phyloP scores from a whole-genome alignment of 92 coral and sea anemone species.

The Phenganax marumi region DNA sequence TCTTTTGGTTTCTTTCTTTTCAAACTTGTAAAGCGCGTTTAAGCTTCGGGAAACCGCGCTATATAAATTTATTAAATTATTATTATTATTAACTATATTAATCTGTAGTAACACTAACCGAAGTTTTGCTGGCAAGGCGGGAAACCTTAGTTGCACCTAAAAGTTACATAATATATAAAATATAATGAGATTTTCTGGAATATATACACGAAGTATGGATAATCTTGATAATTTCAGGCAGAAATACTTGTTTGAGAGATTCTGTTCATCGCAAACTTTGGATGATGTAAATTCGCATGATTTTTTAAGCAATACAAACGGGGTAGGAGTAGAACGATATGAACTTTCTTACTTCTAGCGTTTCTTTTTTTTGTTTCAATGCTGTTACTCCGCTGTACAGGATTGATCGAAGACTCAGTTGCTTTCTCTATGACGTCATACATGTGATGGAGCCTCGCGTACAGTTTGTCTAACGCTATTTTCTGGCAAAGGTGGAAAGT shows the following conservation, averaged over 20 bases:
- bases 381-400: slow-evolving; percentile 66
- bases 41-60: too few relatives aligned
- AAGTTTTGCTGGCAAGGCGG: neutral
- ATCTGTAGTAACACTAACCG: neutral
- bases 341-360: slow-evolving; percentile 16
- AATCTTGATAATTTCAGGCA: too few relatives aligned
- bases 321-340: too few relatives aligned
- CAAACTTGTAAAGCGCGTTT: too few relatives aligned
- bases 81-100: neutral
- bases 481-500: slow-evolving; percentile 55
- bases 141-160: slow-evolving; percentile 17
- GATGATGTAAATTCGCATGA: too few relatives aligned
- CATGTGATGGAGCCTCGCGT: slow-evolving; percentile 85
- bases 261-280: neutral
- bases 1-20: too few relatives aligned
- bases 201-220: too few relatives aligned
- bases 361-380: slow-evolving; percentile 87
- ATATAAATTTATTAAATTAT: too few relatives aligned
- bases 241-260: neutral
- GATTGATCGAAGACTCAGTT: slow-evolving; percentile 90
- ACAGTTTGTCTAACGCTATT: slow-evolving; percentile 89
- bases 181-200: too few relatives aligned
- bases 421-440: slow-evolving; percentile 90
- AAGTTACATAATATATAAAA: neutral
- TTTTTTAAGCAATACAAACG: too few relatives aligned